Percentiles rank a stretch among this genome's conserved stretches.
phyloP scores from a whole-genome alignment of 2,888 invertebrate species.

The Yponomeuta malinellus region DNA sequence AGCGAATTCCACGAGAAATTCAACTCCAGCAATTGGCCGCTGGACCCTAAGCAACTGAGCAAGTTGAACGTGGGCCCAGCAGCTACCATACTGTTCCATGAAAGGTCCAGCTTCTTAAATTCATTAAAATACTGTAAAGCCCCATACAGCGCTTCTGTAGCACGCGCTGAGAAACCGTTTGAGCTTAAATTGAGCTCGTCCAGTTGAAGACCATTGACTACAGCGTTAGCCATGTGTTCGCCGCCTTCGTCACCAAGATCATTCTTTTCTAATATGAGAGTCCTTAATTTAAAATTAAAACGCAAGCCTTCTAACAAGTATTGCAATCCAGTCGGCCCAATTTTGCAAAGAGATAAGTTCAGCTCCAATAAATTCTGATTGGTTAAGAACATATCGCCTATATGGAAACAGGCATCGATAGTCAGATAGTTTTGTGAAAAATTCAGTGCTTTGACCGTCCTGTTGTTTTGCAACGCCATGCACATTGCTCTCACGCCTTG shows the following conservation, averaged over 20 bases:
- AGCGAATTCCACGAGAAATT: conserved; percentile 52
- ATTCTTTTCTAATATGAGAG: conserved; percentile 43
- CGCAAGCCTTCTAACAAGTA: conserved; percentile 32
- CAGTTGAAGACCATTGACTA: conserved; percentile 36
- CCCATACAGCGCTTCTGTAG: conserved; percentile 36
- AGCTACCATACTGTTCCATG: conserved; percentile 45
- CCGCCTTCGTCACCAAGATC: conserved; percentile 40
- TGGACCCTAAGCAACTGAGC: conserved; percentile 36
- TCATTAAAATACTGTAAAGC: conserved; percentile 43
- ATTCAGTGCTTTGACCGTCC: conserved; percentile 37
- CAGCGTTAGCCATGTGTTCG: conserved; percentile 33
- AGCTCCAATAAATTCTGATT: conserved; percentile 42
- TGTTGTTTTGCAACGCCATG: conserved; percentile 44
- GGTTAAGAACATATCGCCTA: conserved; percentile 44
- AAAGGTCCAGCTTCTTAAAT: conserved; percentile 43
- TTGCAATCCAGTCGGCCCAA: conserved; percentile 40
- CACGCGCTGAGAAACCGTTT: conserved; percentile 38
- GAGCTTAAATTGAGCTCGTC: conserved; percentile 40
- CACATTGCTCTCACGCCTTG: conserved; percentile 50
- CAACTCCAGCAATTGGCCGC: conserved; percentile 34
- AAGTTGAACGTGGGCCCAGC: conserved; percentile 33
- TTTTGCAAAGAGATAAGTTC: conserved; percentile 50
- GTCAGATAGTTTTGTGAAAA: conserved; percentile 52
- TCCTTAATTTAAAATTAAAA: conserved; percentile 33
- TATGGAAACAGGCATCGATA: conserved; percentile 50